Base-by-base conservation (phyloP, 2,888 invertebrate species). In the Nomada fucata region DNA sequence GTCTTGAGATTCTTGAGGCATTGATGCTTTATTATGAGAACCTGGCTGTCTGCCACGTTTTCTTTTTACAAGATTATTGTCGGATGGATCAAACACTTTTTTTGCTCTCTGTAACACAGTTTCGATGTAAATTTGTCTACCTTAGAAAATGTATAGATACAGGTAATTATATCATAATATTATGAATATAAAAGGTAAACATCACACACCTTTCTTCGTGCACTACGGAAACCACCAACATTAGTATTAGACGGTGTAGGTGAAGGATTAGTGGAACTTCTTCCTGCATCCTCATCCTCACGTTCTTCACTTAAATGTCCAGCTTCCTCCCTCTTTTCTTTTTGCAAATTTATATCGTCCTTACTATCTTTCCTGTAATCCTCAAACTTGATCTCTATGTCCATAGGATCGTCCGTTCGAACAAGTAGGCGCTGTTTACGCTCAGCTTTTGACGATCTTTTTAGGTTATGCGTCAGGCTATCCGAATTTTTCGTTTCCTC, bases 41-140 rank as follows among this genome's bases (percentile, higher is more conserved):
- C 96, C 96, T 3, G 95, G 94, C 15, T 96, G 96, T 65, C 96
- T 94, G 0, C 96, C 96, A 79, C 96, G 94, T 93, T 96, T 96
- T 91, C 96, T 95, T 87, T 95, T 95, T 13, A 97, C 97, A 53
- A 97, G 94, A 93, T 97, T 97, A 86, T 96, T 96, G 90, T 97
- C 97, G 0, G 97, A 97, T 2, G 97, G 97, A 94, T 97, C 97
- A 91, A 97, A 97, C 0, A 97, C 97, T 92, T 97, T 97, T 91
- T 97, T 97, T 0, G 97, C 97, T 95, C 97, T 96, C 96, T 95
- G 90, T 75, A 92, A 91, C 18, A 52, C 11, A 73, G 13, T 20
- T 26, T 55, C 36, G 55, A 36, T 18, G 42, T 59, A 57, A 5
- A 57, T 69, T 64, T 26, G 10, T 50, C 0, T 47, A 47, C 15